Percentiles rank a stretch among this genome's conserved stretches.
phyloP scores from a whole-genome alignment of 2,888 invertebrate species.

The Drosophila anomalata region DNA sequence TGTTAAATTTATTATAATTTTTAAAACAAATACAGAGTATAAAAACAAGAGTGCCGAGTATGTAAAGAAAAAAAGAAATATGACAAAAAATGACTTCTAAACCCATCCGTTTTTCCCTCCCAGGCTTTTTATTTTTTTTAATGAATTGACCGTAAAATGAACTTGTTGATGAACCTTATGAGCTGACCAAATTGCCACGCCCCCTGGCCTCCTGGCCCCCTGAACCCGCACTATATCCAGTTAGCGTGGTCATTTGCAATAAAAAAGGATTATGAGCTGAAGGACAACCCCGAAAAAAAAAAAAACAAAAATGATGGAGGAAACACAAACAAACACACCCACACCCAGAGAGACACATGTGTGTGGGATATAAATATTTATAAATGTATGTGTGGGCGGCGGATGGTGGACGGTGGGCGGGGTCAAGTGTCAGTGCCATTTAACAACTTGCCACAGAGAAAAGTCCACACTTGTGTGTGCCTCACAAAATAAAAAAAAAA shows the following conservation, averaged over 20 bases:
- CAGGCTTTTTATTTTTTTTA: constrained; percentile 58
- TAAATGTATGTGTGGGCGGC: constrained; percentile 43
- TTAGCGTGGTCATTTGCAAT: constrained; percentile 78
- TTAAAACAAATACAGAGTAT: too few relatives aligned
- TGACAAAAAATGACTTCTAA: constrained; percentile 12
- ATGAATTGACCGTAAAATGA: constrained; percentile 79
- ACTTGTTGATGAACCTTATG: constrained; percentile 78
- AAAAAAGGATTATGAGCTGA: constrained; percentile 78
- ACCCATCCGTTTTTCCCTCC: constrained; percentile 9
- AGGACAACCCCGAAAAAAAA: constrained; percentile 65
- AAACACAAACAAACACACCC: constrained; percentile 20
- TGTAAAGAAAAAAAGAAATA: background rate
- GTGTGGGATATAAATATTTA: constrained; percentile 69
- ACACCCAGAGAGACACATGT: constrained; percentile 5
- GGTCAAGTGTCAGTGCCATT: constrained; percentile 71
- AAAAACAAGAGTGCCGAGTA: background rate
- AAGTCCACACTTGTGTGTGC: constrained; percentile 10
- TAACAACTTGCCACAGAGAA: constrained; percentile 60
- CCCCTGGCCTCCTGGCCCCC: constrained; percentile 1
- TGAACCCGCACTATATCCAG: constrained; percentile 45
- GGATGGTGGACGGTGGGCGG: background rate
- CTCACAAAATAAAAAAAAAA: constrained; percentile 25
- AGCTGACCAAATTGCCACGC: constrained; percentile 54
- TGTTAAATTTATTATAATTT: too few relatives aligned
- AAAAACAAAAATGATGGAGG: constrained; percentile 19